Percentiles rank a stretch among this genome's conserved stretches.
phyloP scores from a whole-genome alignment of 2,797 vertebrate species.

The Anabacerthia variegaticeps region DNA sequence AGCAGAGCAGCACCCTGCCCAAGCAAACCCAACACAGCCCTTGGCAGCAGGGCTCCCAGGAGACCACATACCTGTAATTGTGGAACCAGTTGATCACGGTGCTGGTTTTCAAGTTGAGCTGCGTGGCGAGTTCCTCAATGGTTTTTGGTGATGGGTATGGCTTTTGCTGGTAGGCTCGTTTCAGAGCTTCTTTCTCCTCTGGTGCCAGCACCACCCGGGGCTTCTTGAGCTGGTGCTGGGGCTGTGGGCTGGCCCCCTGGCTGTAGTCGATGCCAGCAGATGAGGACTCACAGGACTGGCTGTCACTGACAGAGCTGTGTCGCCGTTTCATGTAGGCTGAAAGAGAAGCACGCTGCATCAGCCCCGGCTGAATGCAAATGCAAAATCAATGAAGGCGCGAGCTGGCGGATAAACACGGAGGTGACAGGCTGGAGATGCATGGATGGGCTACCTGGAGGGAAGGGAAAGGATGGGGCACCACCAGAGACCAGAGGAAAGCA shows the following conservation, averaged over 20 bases:
- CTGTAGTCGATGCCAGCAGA: conserved; percentile 84
- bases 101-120: conserved; percentile 99
- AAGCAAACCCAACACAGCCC: neutral
- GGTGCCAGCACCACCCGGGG: conserved; percentile 94
- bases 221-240: conserved; percentile 94
- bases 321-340: conserved; percentile 95
- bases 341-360: conserved; percentile 1
- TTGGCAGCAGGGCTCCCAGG: neutral
- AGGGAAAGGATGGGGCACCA: neutral
- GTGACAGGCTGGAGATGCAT: rapidly evolving
- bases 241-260: conserved; percentile 88
- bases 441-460: neutral
- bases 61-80: conserved; percentile 89
- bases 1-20: neutral
- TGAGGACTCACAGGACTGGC: conserved; percentile 85
- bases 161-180: conserved; percentile 98
- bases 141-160: conserved; percentile 99
- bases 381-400: neutral
- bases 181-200: conserved; percentile 93
- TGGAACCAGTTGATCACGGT: conserved; percentile 99
- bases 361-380: neutral
- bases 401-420: rapidly evolving
- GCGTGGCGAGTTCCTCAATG: conserved; percentile 97
- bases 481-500: neutral
- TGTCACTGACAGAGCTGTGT: conserved; percentile 92